Conservation (phyloP, 2,797 vertebrate species). For the Platyrinchus mystaceus region DNA sequence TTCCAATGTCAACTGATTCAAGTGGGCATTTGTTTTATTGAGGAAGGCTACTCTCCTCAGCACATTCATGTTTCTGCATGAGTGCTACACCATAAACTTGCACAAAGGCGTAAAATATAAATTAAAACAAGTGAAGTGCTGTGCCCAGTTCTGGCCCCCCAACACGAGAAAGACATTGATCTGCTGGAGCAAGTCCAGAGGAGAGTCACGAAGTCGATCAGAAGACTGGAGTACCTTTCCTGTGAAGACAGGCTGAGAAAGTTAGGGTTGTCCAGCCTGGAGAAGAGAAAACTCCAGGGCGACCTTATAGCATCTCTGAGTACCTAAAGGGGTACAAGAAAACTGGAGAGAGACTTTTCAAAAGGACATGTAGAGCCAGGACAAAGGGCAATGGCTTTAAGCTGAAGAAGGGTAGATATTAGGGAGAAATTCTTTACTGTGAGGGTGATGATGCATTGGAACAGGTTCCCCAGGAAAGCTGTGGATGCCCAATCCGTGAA, state of each 20-base stretch:
- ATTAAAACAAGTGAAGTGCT: background rate
- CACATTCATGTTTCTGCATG: background rate
- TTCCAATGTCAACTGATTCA: background rate
- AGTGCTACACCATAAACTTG: background rate
- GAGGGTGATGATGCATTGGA: background rate
- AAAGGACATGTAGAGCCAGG: background rate
- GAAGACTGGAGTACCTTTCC: background rate
- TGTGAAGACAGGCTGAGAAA: background rate
- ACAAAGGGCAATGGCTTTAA: background rate
- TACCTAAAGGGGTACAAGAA: background rate
- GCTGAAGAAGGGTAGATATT: background rate
- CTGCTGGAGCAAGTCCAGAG: background rate
- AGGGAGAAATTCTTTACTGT: background rate
- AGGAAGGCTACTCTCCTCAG: background rate
- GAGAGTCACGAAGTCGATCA: background rate
- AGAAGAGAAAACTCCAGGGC: background rate
- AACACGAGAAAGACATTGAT: fast-evolving
- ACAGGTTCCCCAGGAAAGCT: background rate
- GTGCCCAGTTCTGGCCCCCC: background rate
- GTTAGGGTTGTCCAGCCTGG: background rate
- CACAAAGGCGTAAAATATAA: background rate
- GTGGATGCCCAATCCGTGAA: background rate
- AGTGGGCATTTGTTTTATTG: background rate
- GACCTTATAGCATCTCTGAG: background rate
- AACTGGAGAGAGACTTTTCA: background rate